Base-by-base conservation (phyloP, 2,797 vertebrate species). In the Eurystomus glaucurus region DNA sequence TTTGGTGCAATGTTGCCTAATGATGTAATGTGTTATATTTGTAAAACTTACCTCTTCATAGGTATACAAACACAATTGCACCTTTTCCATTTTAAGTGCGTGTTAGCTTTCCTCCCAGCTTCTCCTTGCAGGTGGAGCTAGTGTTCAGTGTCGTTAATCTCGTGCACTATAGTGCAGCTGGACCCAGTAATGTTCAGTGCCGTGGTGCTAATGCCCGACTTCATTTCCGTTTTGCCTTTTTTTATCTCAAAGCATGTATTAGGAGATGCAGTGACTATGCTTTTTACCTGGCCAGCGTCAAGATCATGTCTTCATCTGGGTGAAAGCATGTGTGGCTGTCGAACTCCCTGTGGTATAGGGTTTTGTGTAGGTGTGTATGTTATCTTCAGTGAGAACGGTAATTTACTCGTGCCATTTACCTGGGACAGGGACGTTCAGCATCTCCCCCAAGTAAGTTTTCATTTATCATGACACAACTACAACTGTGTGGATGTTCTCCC, bases 31-130 rank as follows among this genome's bases (percentile, higher is more conserved):
- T 26, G 45, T 84, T 83, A n/a, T 9, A 51, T 75, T 39, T 35
- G 28, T 55, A 45, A 35, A 11, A 57, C n/a, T 37, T 46, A 5
- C 0, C 0, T 2, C n/a, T 75, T 57, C 29, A 1, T 1, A 25
- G 45, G n/a, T 51, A 4, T 54, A 8, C 48, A 41, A 39, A 29
- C 28, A 48, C 7, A 25, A 20, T 26, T 9, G 7, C 2, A 3
- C 10, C 39, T 74, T 81, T 86, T 41, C 23, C 7, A 39, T 54
- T 77, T 48, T 17, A 61, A 28, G 72, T 50, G 26, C 8, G 6
- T 2, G 0, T 69, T 22, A 26, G 41, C 39, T 86, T 90, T 86
- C 37, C 6, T 6, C 6, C 6, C 29, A 19, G 14, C 26, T 60
- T 58, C 74, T 70, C 35, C 80, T 65, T 65, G 46, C 61, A 58